phyloP scores from a whole-genome alignment of 2,113 vertebrate species.

The Tachysurus vachellii region DNA sequence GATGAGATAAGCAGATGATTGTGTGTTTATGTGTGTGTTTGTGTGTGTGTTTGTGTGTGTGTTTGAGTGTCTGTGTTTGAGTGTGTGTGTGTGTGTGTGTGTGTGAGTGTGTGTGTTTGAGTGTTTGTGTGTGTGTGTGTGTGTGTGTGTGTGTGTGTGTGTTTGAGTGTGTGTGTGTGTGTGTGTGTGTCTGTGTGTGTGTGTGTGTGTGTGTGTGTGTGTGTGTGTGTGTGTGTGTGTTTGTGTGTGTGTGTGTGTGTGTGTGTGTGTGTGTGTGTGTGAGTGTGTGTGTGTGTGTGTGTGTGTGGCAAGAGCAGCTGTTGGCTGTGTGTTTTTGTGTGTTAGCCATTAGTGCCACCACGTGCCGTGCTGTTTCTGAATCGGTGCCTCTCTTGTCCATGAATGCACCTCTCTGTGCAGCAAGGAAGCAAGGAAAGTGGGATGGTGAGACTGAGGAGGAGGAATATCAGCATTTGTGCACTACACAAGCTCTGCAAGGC shows the following conservation, averaged over 20 bases:
- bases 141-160: too few species aligned
- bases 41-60: not conserved
- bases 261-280: not conserved
- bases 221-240: not conserved
- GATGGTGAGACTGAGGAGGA: not conserved
- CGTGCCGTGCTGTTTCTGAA: conserved; percentile 48
- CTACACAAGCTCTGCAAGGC: conserved; percentile 62
- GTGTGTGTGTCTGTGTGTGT: not conserved
- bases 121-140: too few species aligned
- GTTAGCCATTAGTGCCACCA: conserved; percentile 42
- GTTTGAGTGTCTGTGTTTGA: too few species aligned
- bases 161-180: not conserved
- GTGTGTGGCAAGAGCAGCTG: conserved; percentile 20
- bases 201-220: not conserved
- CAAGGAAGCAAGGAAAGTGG: conserved; percentile 10
- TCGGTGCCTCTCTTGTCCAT: conserved; percentile 41
- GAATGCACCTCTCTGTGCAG: conserved; percentile 68
- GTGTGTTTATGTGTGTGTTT: not conserved
- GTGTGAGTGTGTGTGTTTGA: conserved; percentile 42
- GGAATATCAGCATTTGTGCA: conserved; percentile 51
- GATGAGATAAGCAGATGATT: not conserved
- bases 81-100: not conserved
- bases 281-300: not conserved
- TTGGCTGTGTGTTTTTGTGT: conserved; percentile 55
- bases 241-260: not conserved